Base-by-base conservation (phyloP, 1,140 invertebrate species). In the Brachionus rotundiformis region DNA sequence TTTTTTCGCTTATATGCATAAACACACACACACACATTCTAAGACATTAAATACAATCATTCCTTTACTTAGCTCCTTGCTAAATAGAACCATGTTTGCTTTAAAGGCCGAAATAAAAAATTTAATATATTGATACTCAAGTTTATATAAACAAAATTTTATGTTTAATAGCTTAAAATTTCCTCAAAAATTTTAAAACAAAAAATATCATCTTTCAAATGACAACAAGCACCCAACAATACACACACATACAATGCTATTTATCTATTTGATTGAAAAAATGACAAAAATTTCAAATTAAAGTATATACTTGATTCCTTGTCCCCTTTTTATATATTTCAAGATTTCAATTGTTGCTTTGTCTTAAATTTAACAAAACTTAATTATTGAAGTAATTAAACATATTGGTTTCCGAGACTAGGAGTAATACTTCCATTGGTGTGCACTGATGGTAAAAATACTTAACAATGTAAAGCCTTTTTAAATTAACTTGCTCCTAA, bases 361-460 rank as follows among this genome's bases (percentile, higher is more conserved):
- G 27, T 68, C 31, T 68, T 31, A 31, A 68, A 68, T 33, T 33
- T 4, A 33, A 16, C 25, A 33, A 33, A 33, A 13, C 36, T 68
- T 33, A 68, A 68, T 68, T 68, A 68, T 68, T 68, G 27, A n/a
- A 68, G 31, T 68, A 68, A 68, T 68, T 39, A 68, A 68, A 39
- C 36, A 33, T 27, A 49, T n/a, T 49, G 5, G 47, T 19, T 49
- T 16, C 16, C 47, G 16, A 49, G 6, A 7, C 1, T 49, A 16
- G 16, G 3, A 49, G 47, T 49, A 49, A n/a, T 49, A 36, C 3
- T 36, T 36, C 33, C 8, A 8, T 3, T 8, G 8, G 3, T 36
- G 3, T 36, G 8, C 5, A 49, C 6, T 49, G 16, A 6, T 23
- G 16, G 16, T 19, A 16, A 49, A 49, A 49, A 6, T 19, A 49